Base-by-base conservation (phyloP, 1,140 invertebrate genomes). In the Hyphantria cunea region DNA sequence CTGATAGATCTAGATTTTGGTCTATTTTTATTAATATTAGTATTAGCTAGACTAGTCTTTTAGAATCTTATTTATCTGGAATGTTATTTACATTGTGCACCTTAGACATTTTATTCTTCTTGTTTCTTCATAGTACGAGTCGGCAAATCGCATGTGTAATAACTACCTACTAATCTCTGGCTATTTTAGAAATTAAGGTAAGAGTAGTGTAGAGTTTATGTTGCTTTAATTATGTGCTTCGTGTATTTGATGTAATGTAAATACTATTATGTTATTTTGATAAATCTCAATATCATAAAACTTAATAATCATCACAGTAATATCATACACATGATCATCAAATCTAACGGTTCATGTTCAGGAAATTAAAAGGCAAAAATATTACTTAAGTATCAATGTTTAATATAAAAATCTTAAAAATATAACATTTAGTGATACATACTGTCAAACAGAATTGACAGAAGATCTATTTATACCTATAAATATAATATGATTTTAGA, bases 71-170 rank as follows among this genome's bases (percentile, higher is more conserved):
- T 70, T 77, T 77, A 64, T 60, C 68, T 79, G 76, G 70, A 80
- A 82, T 82, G 73, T 76, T 84, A 79, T 78, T 80, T 87, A 86
- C 76, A 80, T 79, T 77, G 58, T 82, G 86, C 84, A 90, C 86
- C 71, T 84, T 85, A 87, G 78, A 81, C 5, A 25, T 73, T 74
- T 76, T 81, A 74, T 74, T 80, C 79, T 79, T 84, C 72, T 82
- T 79, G 68, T 76, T 75, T 80, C 70, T 74, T 77, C 69, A 73
- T 84, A 76, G 76, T 79, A 79, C 63, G 65, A 72, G 76, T 13
- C 60, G 74, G 62, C 51, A 70, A 74, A 71, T 78, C 70, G 78
- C 79, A 83, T 85, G 80, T 47, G 56, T 66, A 76, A 76, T 66
- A 55, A 53, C 56, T 51, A 42, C 34, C 56, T 60, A 50, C 47